Base-by-base conservation (phyloP, 2,888 invertebrate species). In the Polyommatus iphigenia region DNA sequence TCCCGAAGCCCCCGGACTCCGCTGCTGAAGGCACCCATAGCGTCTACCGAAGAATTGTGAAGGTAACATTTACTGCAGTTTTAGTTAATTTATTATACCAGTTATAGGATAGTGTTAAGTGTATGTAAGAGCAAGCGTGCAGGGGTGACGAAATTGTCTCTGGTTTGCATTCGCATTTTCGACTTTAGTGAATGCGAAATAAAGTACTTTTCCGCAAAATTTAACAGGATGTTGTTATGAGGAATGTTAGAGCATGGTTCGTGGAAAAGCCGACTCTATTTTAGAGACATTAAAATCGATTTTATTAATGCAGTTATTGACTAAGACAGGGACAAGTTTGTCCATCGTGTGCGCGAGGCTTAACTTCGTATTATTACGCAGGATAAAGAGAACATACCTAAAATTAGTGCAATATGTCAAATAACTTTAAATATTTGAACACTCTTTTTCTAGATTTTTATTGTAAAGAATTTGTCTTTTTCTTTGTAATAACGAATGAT, bases 11-110 rank as follows among this genome's bases (percentile, higher is more conserved):
- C 94, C 0, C 87, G 93, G 78, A 94, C 94, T 0, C 92, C 94
- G 0, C 84, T 94, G 3, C 84, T 94, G 24, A 94, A 94, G 84
- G 94, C 94, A 24, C 94, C 94, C 2, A 94, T 94, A 82, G 94
- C 94, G 13, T 93, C 94, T 46, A 94, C 94, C 36, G 94, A 94
- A 88, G 94, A 94, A 85, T 90, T 94, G 90, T 94, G 90, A 93
- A 86, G 84, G 85, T 87, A 86, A 84, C 81, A 41, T 77, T 79
- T 59, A 59, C 79, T 80, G 76, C 76, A 78, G 78, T 50, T 80
- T 78, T 79, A 77, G 79, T 78, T 79, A 78, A 59, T 78, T 57
- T 78, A 78, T 79, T 78, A 75, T 32, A 29, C 67, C 24, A 29
- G 24, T 67, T 67, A 15, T 67, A 67, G 29, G 67, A 29, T 67